Conservation (phyloP, 2,113 vertebrate species). For the Promerops cafer region DNA sequence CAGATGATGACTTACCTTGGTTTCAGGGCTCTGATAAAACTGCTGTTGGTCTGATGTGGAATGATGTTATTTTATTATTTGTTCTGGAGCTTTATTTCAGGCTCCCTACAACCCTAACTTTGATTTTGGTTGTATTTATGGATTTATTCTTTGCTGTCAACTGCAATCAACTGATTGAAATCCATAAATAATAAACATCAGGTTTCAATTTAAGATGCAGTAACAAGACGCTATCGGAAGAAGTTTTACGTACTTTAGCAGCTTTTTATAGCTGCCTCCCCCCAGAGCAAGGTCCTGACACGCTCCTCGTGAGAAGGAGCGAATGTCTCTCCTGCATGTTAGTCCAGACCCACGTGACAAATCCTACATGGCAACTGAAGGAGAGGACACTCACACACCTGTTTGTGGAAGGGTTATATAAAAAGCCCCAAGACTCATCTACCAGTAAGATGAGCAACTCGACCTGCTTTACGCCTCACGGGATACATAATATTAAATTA, state of each 20-base stretch:
- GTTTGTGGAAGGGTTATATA: not conserved
- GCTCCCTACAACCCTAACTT: not conserved
- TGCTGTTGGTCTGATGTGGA: not conserved
- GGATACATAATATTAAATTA: not conserved
- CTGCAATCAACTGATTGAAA: slow-evolving; percentile 27
- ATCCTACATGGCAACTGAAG: not conserved
- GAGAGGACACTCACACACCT: not conserved
- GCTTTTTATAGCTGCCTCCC: not conserved
- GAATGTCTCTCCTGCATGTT: not conserved
- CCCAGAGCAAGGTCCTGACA: not conserved
- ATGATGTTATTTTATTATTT: not conserved
- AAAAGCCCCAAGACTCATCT: not conserved
- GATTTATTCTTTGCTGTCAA: not conserved
- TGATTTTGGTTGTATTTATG: not conserved
- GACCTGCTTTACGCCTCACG: not conserved
- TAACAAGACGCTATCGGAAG: not conserved
- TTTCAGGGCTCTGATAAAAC: not conserved
- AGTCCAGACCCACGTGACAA: not conserved
- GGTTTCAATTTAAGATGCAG: not conserved
- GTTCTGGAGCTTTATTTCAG: not conserved
- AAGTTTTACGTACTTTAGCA: not conserved
- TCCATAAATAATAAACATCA: not conserved
- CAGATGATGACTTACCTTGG: not conserved
- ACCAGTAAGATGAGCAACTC: not conserved
- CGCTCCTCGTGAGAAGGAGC: not conserved